These are phyloP conservation scores for Biston stratarius DNA, from an alignment of 2,888 invertebrate species.

Conservation along the genomic window DNA sequence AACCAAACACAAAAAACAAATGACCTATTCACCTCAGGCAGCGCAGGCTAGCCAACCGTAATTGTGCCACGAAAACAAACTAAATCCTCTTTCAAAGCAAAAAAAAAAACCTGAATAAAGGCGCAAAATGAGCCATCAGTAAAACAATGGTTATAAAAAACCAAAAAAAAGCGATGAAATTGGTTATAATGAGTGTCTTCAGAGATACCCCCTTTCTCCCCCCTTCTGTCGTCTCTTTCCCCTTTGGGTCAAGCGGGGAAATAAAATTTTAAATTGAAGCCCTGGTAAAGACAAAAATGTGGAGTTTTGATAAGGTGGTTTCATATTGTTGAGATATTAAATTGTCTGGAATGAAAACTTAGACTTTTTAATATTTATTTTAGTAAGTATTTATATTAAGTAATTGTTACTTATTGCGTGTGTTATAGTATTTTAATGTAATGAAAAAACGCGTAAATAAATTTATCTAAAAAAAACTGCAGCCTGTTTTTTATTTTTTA, in stretches of 20 bases:
- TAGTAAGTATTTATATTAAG: too few relatives aligned
- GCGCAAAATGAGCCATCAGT: constrained; percentile 78
- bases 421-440: too few relatives aligned
- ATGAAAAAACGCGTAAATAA: too few relatives aligned
- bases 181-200: constrained; percentile 83
- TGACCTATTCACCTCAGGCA: constrained; percentile 29
- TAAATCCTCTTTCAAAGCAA: constrained; percentile 44
- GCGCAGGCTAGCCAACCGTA: constrained; percentile 36
- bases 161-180: constrained; percentile 68
- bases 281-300: constrained; percentile 80
- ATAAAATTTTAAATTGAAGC: constrained; percentile 83
- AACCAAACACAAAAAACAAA: constrained; percentile 18
- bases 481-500: too few relatives aligned
- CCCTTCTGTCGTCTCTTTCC: constrained; percentile 44
- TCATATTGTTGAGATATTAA: constrained; percentile 31
- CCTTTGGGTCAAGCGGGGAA: constrained; percentile 79
- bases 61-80: constrained; percentile 38
- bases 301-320: constrained; percentile 51
- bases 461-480: too few relatives aligned
- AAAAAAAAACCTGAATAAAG: constrained; percentile 65
- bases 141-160: constrained; percentile 47
- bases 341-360: constrained; percentile 1
- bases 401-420: too few relatives aligned
- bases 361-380: background rate
- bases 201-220: constrained; percentile 52